Evolutionary conservation across 92 coral and sea anemone genomes (phyloP), one percentile per base, ranked within the genome.

Genomic region (Parazoanthus swiftii): DNA sequence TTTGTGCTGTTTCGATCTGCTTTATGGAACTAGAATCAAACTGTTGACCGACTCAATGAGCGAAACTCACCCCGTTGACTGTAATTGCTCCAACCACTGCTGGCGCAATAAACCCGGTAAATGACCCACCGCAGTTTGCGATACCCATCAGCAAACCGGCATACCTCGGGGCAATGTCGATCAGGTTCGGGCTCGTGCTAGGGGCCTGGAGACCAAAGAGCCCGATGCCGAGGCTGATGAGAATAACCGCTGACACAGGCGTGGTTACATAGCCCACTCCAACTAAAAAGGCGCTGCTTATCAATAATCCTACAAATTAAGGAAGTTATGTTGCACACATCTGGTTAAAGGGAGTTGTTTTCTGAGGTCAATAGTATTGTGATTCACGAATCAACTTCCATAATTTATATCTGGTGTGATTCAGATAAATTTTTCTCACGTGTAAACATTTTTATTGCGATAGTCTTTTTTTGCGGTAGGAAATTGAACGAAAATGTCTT

Each of bases 121-220:
- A 75, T 23, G 93, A 88, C 68, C 94, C 93, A 36, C 90, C 88
- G 42, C 92, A 91, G 89, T 94, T 94, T 0, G 91, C 89, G 35
- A 94, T 81, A 37, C 96, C 96, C 96, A 94, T 94, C 50, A 94
- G 88, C 6, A 94, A 71, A 3, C 96, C 96, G 54, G 94, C 91
- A 73, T 94, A 94, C 89, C 88, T 94, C 43, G 96, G 96, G 15
- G 96, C 90, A 26, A 94, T 29, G 48, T 94, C 96, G 23, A 94
- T 89, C 29, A 92, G 68, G 75, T 90, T 94, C 18, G 93, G 90
- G 9, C 81, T n/a, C 7, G 90, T 82, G 16, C 96, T 94, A 46
- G 93, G 66, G 48, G 88, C 56, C 36, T 80, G 89, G 58, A 94
- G 80, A 74, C 89, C 91, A 76, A 71, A 73, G 77, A 91, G 38